Conservation (phyloP, 2,797 vertebrate species). For the Galago senegalensis region DNA sequence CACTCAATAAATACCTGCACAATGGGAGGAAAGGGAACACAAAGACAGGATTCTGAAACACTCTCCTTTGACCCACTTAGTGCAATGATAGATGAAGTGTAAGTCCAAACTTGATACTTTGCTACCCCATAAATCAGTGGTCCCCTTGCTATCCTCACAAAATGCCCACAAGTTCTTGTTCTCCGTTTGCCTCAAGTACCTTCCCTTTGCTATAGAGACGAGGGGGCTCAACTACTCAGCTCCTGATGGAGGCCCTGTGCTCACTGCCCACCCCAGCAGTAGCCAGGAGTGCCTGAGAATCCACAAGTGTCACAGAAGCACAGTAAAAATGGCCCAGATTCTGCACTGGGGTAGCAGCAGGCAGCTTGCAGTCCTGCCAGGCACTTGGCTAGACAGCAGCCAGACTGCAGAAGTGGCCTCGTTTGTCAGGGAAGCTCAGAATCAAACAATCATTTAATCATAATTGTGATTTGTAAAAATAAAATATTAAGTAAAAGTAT, state of each 20-base stretch:
- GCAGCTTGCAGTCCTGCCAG: neutral
- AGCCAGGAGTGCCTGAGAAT: neutral
- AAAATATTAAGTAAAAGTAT: neutral
- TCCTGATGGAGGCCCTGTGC: neutral
- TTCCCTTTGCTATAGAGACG: neutral
- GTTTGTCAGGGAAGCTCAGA: neutral
- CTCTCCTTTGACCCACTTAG: neutral
- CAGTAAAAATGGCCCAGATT: neutral
- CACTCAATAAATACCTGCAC: constrained; percentile 25
- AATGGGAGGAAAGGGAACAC: neutral
- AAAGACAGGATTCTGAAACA: neutral
- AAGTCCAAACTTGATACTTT: neutral
- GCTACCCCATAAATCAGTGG: neutral
- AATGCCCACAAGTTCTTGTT: neutral
- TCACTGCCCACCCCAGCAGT: neutral
- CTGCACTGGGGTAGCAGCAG: neutral
- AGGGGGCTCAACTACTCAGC: neutral
- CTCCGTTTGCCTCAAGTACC: constrained; percentile 4
- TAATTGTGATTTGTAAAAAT: neutral
- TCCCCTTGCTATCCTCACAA: neutral
- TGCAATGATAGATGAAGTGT: neutral
- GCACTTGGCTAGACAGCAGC: neutral
- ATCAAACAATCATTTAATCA: constrained; percentile 36
- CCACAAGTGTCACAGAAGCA: neutral
- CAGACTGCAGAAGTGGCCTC: neutral